Evolutionary conservation across 2,113 vertebrate genomes (phyloP), one percentile per base, ranked within the genome.

Genomic region (Rhinogobius similis): DNA sequence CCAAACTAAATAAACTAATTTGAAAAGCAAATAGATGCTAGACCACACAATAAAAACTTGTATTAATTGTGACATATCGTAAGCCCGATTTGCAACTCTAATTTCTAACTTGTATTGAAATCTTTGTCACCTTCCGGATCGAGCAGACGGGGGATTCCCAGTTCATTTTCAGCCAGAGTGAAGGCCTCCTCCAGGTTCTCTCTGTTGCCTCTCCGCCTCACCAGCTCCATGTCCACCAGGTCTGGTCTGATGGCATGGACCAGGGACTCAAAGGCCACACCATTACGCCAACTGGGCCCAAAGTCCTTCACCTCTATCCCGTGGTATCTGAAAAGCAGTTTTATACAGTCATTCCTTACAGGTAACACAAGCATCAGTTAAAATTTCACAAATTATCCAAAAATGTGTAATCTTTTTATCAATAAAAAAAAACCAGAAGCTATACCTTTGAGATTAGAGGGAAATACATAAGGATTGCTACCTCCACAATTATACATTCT

Each of bases 301-400:
- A 99, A 99, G 87, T 99, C 97, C 82, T 95, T 99, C 63, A 99
- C 94, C 84, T 98, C 95, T 67, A 98, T 92, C 66, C 95, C 97
- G 56, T 88, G 83, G 65, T 94, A 89, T 88, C 98, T 99, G 76
- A 36, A 65, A 65, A 82, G 27, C 43, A 81, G 1, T 63, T 16
- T 3, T 0, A 3, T 20, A 7, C 48, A 1, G 16, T 11, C 62
- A 5, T 69, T 41, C 5, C 3, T 21, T 20, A 59, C 0, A 10
- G 0, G 18, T 32, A 20, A 59, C 27, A 48, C 6, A 16, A 44
- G 18, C 6, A 36, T 3, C 32, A n/a, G n/a, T n/a, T n/a, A n/a
- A n/a, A n/a, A n/a, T n/a, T n/a, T n/a, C n/a, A n/a, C n/a, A n/a
- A n/a, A n/a, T n/a, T n/a, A n/a, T n/a, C n/a, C n/a, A n/a, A n/a